Base-by-base conservation (phyloP, 2,113 vertebrate genomes). In the Entelurus aequoreus region DNA sequence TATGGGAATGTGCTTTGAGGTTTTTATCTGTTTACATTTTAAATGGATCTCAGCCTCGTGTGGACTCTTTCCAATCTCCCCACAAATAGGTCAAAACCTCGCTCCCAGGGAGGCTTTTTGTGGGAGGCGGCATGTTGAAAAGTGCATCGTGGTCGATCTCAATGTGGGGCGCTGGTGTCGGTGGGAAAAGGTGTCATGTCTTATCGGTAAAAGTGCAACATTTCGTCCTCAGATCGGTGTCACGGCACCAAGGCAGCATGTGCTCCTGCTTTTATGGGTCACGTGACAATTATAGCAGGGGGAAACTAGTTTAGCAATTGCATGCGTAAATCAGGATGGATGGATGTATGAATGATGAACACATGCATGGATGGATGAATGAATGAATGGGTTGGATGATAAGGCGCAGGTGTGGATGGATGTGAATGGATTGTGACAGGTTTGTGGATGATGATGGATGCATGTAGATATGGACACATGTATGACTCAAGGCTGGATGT, bases 81-180 rank as follows among this genome's bases (percentile, higher is more conserved):
- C 62, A 49, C 66, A 79, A 77, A 68, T 75, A 68, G 69, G 68
- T 76, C 72, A 67, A 47, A 66, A 53, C 48, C n/a, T 55, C 15
- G 54, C 60, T 66, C 49, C 62, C 66, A 69, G 69, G 55, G 64
- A 60, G 56, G 50, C 42, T 61, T 68, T 57, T 57, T 44, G 42
- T 19, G n/a, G 9, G n/a, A 65, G 14, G n/a, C 19, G 40, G 21
- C 50, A 36, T 15, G 51, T 62, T 64, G 35, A 52, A 44, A 63
- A 61, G 55, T 19, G 55, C 12, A 13, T 13, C 11, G 19, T 10
- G 40, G n/a, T 53, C 6, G 6, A 21, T 55, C 9, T 37, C 7
- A 54, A 54, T 14, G 53, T 14, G 35, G 11, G 7, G 19, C 40
- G 19, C 16, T 8, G 37, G 11, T n/a, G 38, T 38, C 15, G 54